Base-by-base conservation (phyloP, 2,797 vertebrate species). In the Amphiprion clarkii region DNA sequence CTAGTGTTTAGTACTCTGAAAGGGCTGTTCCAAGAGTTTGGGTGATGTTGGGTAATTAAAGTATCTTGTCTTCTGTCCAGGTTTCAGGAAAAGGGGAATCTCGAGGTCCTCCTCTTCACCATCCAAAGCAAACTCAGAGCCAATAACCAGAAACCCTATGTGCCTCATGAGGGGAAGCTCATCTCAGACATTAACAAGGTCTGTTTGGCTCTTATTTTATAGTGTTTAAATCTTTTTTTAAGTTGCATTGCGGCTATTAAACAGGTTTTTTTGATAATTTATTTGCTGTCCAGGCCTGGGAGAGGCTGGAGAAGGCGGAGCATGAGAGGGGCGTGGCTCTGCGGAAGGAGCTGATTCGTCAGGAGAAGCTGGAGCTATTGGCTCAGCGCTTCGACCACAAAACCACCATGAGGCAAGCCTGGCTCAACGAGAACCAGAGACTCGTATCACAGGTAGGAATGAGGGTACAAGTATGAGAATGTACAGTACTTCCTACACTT, bases 101-200 rank as follows among this genome's bases (percentile, higher is more conserved):
- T 99, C 16, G 98, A 99, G 83, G 98, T 99, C 16, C 94, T 99
- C 72, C 97, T 99, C 65, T 99, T 99, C 92, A 98, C 96, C 85
- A 98, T 99, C 93, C 98, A 99, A 95, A 99, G 98, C 94, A 98
- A 98, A 71, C 94, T 99, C 49, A 94, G 98, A 40, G 98, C 97
- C 90, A 97, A 95, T 92, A 97, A 99, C 93, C 97, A 96, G 91
- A 97, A 97, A 74, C 96, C 96, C 73, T 99, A 95, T 0, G 89
- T 98, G 85, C 98, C 97, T 90, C 93, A 94, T 25, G 98, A 99
- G 0, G 97, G 97, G 67, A 97, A 95, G 63, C 96, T 96, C 60
- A 97, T 98, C 91, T 96, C 97, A 1, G 97, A 98, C 81, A 96
- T 98, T 67, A 97, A 98, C 84, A 98, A 98, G 97, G 97, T 98